Percentiles rank a stretch among this genome's conserved stretches.
Evolutionary conservation across 2,797 vertebrate genomes (phyloP).

Genomic region (Antennarius maculatus): DNA sequence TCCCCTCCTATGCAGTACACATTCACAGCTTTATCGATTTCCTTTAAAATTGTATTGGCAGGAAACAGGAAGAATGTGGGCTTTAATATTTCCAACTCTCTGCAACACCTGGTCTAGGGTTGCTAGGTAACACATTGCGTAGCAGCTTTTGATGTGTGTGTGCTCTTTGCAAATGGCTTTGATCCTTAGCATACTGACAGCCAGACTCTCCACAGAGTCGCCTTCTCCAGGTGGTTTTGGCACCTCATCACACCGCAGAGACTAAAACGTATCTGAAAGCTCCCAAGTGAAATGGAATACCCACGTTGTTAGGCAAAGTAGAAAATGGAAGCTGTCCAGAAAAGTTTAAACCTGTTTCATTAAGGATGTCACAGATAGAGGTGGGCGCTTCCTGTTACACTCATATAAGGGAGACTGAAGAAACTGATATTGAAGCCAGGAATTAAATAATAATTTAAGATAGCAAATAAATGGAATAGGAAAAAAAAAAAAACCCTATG

Average conservation of each 20-base stretch:
- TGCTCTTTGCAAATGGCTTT: slow-evolving; percentile 81
- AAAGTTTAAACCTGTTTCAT: slow-evolving; percentile 72
- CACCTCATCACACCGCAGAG: slow-evolving; percentile 73
- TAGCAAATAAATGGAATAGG: neutral
- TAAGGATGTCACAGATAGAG: slow-evolving; percentile 36
- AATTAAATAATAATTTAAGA: neutral
- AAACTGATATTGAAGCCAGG: neutral
- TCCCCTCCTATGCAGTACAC: slow-evolving; percentile 52
- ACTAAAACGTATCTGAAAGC: slow-evolving; percentile 77
- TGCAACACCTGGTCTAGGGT: slow-evolving; percentile 80
- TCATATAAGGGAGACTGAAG: slow-evolving; percentile 21
- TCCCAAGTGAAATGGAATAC: slow-evolving; percentile 74
- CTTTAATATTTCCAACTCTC: slow-evolving; percentile 73
- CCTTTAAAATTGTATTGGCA: slow-evolving; percentile 74
- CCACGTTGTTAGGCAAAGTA: slow-evolving; percentile 73
- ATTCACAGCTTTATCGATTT: slow-evolving; percentile 74
- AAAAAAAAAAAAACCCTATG: slow-evolving; percentile 4
- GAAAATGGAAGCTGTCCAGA: slow-evolving; percentile 66
- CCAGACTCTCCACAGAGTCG: slow-evolving; percentile 71
- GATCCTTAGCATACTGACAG: slow-evolving; percentile 77
- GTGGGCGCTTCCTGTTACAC: slow-evolving; percentile 19
- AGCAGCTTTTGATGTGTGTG: slow-evolving; percentile 74
- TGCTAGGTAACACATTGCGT: slow-evolving; percentile 83
- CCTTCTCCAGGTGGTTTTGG: slow-evolving; percentile 75
- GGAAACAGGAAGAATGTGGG: slow-evolving; percentile 71